phyloP scores from a whole-genome alignment of 2,797 vertebrate genomes.

The Danio kyathit region DNA sequence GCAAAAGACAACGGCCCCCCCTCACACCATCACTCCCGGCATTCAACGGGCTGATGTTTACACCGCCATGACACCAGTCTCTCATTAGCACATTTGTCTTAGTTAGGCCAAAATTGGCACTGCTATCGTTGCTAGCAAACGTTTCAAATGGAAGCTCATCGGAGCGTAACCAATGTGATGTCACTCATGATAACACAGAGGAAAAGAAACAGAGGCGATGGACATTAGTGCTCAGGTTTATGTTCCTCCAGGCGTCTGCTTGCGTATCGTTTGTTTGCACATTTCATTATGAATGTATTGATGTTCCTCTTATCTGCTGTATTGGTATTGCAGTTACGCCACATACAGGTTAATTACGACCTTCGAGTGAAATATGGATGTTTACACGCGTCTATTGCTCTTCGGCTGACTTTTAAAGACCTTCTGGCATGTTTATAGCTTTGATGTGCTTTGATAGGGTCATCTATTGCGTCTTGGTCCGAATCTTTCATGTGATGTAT shows the following conservation, averaged over 20 bases:
- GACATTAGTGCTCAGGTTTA: constrained; percentile 43
- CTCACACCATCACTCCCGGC: constrained; percentile 63
- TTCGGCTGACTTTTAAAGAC: constrained; percentile 44
- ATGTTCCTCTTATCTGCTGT: constrained; percentile 25
- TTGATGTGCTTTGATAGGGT: constrained; percentile 56
- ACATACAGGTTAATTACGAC: constrained; percentile 25
- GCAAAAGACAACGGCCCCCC: constrained; percentile 68
- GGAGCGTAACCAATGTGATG: constrained; percentile 62
- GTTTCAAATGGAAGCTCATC: constrained; percentile 77
- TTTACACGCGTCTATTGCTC: constrained; percentile 46
- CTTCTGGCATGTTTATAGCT: constrained; percentile 57
- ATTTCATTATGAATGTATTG: constrained; percentile 35
- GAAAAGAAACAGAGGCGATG: constrained; percentile 3
- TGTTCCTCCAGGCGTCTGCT: constrained; percentile 15
- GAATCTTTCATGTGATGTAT: constrained; percentile 54
- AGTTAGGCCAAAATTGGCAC: constrained; percentile 82
- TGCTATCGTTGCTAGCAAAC: constrained; percentile 79
- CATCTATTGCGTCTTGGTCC: constrained; percentile 53
- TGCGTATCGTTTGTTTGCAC: neutral
- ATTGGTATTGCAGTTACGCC: constrained; percentile 15
- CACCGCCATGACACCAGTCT: constrained; percentile 68
- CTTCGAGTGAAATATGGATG: constrained; percentile 19
- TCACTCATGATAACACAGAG: constrained; percentile 33
- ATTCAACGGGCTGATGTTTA: constrained; percentile 50
- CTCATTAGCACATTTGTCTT: constrained; percentile 85